Conservation (phyloP, 2,113 vertebrate genomes). For the Microtus pennsylvanicus region DNA sequence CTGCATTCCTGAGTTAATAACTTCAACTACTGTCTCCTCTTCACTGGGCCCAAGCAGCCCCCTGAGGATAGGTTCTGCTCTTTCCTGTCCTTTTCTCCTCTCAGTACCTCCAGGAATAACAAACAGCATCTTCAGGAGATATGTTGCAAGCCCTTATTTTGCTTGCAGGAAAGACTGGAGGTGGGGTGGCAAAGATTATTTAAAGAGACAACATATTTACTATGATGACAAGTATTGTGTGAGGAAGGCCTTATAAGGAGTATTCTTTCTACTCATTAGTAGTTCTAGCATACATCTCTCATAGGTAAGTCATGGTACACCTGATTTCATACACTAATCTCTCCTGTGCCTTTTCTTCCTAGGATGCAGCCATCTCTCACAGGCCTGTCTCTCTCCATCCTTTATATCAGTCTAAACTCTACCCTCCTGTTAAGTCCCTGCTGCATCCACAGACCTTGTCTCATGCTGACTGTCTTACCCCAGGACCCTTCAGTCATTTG, state of each 20-base stretch:
- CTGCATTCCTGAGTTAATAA: neutral
- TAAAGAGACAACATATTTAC: neutral
- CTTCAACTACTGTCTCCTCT: neutral
- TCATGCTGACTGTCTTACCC: conserved; percentile 74
- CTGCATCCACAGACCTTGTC: conserved; percentile 67
- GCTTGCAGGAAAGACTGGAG: neutral
- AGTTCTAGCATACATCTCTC: neutral
- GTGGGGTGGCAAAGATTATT: neutral
- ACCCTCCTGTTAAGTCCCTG: conserved; percentile 77
- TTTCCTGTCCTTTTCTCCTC: neutral
- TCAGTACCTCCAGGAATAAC: neutral
- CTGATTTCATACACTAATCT: conserved; percentile 54
- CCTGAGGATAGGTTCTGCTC: neutral
- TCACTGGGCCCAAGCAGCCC: neutral
- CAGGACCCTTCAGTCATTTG: conserved; percentile 83
- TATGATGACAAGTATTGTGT: neutral
- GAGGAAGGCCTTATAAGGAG: neutral
- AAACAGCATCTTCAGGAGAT: neutral
- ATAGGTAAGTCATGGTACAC: neutral
- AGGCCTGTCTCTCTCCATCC: conserved; percentile 71
- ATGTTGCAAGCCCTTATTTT: neutral
- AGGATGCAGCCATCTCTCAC: conserved; percentile 68
- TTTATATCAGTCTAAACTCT: conserved; percentile 79
- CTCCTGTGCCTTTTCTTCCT: conserved; percentile 71
- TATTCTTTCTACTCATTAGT: neutral